Base-by-base conservation (phyloP, 1,140 invertebrate species). In the Galleria mellonella region DNA sequence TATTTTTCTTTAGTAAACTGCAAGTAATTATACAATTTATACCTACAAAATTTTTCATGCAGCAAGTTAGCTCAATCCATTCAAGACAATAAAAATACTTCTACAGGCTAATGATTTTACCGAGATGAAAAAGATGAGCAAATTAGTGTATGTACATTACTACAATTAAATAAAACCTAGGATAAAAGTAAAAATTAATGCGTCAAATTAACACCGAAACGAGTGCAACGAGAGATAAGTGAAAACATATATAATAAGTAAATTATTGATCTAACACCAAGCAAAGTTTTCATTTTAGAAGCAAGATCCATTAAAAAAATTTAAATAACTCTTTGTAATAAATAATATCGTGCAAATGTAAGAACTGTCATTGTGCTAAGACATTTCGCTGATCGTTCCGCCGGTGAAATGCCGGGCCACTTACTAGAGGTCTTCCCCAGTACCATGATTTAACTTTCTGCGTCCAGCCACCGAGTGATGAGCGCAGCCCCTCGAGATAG, bases 401-500 rank as follows among this genome's bases (percentile, higher is more conserved):
- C 62, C 64, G 70, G 67, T 67, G 58, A 61, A 61, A 72, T 63
- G 71, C 64, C 78, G 75, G 69, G 68, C 66, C 89, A 95, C 94
- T 95, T 95, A 95, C 94, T 90, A 95, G 92, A 92, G 94, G 93
- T 91, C 93, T 93, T 91, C 94, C 94, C 94, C 93, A 95, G 92
- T 96, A 96, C 94, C 94, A 96, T 89, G 93, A 95, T 91, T 95
- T 96, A 88, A 95, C 93, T 91, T 94, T 94, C 91, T 95, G 93
- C 88, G 94, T 96, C 90, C 94, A 93, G 89, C 94, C 94, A 90
- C 93, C 94, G 87, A 95, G 92, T 89, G 94, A 94, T 88, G 92
- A 93, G 87, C 93, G 93, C 89, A 94, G 93, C 89, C 93, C 93
- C 89, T 93, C 94, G 89, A 95, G 92, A 93, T 94, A 94, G 90